Percentiles rank a stretch among this genome's conserved stretches.
These are phyloP conservation scores for Lasiommata megera DNA, from an alignment of 2,888 invertebrate species.

Conservation along the genomic window DNA sequence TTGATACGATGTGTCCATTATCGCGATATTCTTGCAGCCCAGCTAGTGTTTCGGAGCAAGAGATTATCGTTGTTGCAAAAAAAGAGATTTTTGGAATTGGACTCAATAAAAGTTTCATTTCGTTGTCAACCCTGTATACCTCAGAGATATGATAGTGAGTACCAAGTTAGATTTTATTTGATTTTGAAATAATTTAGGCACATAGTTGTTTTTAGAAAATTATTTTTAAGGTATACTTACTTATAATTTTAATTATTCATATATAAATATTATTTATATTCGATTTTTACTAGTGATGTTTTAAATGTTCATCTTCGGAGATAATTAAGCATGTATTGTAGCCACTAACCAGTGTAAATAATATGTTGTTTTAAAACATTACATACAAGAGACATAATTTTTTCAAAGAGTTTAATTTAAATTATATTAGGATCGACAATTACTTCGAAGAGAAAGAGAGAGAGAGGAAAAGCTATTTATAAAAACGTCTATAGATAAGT, in stretches of 20 bases:
- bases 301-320: too few species aligned
- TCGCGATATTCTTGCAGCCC: too few species aligned
- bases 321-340: constrained; percentile 16
- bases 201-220: constrained; percentile 34
- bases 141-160: constrained; percentile 52
- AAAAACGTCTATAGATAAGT: constrained; percentile 26
- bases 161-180: constrained; percentile 22
- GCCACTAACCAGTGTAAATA: too few species aligned
- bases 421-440: neutral
- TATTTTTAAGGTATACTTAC: too few species aligned
- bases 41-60: neutral
- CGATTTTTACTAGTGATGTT: too few species aligned
- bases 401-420: too few species aligned
- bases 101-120: constrained; percentile 1
- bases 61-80: neutral
- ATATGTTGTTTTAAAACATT: too few species aligned
- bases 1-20: too few species aligned
- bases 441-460: constrained; percentile 9
- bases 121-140: constrained; percentile 59
- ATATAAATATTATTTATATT: too few species aligned
- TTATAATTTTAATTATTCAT: too few species aligned
- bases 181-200: constrained; percentile 46
- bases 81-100: neutral
- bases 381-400: too few species aligned
- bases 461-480: constrained; percentile 41